Evolutionary conservation across 1,140 invertebrate species (phyloP), one percentile per base, ranked within the genome.

Genomic region (Brachionus rubens): DNA sequence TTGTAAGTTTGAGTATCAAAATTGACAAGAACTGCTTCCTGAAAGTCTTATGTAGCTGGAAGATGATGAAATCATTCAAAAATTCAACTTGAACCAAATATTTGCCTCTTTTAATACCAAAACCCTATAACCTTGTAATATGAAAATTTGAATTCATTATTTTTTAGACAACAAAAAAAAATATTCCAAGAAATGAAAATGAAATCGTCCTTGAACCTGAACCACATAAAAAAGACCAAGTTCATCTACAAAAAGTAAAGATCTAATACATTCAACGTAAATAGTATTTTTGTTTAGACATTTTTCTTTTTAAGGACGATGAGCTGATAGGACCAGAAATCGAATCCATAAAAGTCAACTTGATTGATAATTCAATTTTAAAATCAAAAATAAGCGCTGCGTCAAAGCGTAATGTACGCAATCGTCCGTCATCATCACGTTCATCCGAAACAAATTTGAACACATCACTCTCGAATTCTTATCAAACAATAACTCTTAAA

Each of bases 351-450:
- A 43, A 65, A 46, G 24, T 65, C 19, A 65, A 24, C 10, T 21
- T 65, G 10, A 65, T 65, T 24, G 59, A 65, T 9, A 65, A 65
- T 26, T 65, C 59, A 1, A 65, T 65, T 41, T 43, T 65, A 43
- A 65, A 65, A 65, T 65, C 59, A 21, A 65, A 65, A 65, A 65
- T 65, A 65, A 24, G 24, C 7, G 59, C 59, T 19, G 59, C 59
- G n/a, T 46, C 43, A 7, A 65, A 12, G 24, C 6, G 59, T 19
- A 65, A 65, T 43, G n/a, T 24, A 46, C 33, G 59, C 19, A 41
- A 10, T 65, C 33, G 40, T 21, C 59, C 40, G 24, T 4, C 40
- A 28, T 7, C 43, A 46, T 14, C 59, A 46, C 2, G 36, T 12
- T 33, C 30, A 59, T 16, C 54, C 0, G 30, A 59, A 4, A 33